Conservation (phyloP, 2,888 invertebrate genomes). For the Tupiocoris notatus region DNA sequence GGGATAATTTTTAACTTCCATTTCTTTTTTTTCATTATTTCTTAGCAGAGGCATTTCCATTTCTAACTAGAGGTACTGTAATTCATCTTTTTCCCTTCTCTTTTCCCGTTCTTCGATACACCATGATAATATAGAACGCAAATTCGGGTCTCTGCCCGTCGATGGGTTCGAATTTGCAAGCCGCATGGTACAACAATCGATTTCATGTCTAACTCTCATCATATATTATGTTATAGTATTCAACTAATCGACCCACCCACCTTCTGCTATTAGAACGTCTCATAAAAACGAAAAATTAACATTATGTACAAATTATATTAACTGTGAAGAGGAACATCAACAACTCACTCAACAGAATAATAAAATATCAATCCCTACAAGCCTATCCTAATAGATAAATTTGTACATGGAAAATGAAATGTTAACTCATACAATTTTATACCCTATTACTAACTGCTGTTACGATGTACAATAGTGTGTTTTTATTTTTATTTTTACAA, state of each 20-base stretch:
- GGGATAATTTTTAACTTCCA: constrained; percentile 42
- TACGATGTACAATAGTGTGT: neutral
- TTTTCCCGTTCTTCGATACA: too few species aligned
- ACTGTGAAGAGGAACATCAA: neutral
- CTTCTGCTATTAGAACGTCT: constrained; percentile 16
- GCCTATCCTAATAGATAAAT: neutral
- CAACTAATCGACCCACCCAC: constrained; percentile 9
- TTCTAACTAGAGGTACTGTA: too few species aligned
- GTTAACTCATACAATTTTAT: neutral
- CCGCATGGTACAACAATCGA: neutral
- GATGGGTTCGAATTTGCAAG: neutral
- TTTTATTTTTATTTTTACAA: constrained; percentile 37
- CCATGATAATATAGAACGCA: too few species aligned
- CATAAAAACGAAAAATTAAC: neutral
- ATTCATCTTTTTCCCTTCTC: constrained; percentile 1
- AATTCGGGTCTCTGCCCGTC: neutral
- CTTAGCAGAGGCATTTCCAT: constrained; percentile 28
- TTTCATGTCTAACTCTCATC: neutral
- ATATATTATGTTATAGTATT: neutral
- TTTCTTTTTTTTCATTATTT: constrained; percentile 4
- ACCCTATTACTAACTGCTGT: neutral
- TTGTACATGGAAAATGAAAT: neutral
- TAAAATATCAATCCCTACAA: neutral
- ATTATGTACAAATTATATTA: constrained; percentile 16
- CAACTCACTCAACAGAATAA: neutral